Conservation (phyloP, 2,888 invertebrate genomes). For the Notodonta dromedarius region DNA sequence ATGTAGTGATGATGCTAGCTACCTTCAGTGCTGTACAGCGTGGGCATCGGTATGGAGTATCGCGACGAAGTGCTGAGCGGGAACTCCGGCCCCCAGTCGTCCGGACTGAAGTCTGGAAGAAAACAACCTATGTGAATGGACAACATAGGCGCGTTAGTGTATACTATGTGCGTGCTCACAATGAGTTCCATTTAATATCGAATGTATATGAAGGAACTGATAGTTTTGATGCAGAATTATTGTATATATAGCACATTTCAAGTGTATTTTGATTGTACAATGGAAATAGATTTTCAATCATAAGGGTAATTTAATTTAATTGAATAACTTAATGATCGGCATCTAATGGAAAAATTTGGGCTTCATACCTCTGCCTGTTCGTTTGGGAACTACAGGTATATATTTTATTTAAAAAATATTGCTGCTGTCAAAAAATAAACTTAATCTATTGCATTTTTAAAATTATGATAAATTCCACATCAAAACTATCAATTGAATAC, state of each 20-base stretch:
- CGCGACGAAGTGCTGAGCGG: slow-evolving; percentile 79
- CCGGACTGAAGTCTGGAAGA: slow-evolving; percentile 84
- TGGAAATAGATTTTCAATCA: too few species aligned
- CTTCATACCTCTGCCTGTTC: too few species aligned
- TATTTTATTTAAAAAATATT: too few species aligned
- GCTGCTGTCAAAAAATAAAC: too few species aligned
- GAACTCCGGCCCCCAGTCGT: slow-evolving; percentile 87
- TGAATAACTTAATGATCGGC: too few species aligned
- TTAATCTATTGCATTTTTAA: too few species aligned
- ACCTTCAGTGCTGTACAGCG: slow-evolving; percentile 91
- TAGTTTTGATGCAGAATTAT: slow-evolving; percentile 27
- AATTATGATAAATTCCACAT: slow-evolving; percentile 22
- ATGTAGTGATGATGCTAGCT: slow-evolving; percentile 43
- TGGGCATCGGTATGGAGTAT: slow-evolving; percentile 90
- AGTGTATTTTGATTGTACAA: too few species aligned
- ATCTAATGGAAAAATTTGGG: too few species aligned
- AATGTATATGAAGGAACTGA: background rate
- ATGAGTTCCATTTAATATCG: slow-evolving; percentile 12
- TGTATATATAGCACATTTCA: background rate
- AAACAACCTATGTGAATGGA: slow-evolving; percentile 83
- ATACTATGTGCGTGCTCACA: slow-evolving; percentile 42
- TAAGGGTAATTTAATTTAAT: too few species aligned
- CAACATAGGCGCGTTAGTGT: slow-evolving; percentile 75
- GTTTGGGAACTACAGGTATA: too few species aligned
- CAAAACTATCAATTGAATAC: slow-evolving; percentile 28